A percentile compares a stretch with the other conserved stretches of the same genome.
Conservation (phyloP, 2,797 vertebrate species). For the Vespertilio murinus region DNA sequence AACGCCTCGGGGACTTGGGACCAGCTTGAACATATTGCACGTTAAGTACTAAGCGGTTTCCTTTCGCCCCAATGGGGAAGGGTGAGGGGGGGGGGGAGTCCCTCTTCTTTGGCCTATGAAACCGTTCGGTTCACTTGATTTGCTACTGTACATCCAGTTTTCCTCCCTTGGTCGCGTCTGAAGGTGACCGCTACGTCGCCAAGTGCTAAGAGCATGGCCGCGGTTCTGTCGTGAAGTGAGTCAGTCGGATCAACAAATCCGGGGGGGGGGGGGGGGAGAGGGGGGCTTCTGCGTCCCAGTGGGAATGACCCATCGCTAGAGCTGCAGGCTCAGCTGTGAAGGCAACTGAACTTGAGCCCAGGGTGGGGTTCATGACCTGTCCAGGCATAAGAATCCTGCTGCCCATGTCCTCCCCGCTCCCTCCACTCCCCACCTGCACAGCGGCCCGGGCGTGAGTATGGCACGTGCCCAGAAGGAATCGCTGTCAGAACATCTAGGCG, state of each 20-base stretch:
- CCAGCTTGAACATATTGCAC: conserved; percentile 35
- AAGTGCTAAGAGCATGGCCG: neutral
- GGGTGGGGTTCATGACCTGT: neutral
- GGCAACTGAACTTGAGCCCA: neutral
- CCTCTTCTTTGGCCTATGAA: conserved; percentile 65
- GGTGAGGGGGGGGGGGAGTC: neutral
- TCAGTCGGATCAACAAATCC: conserved; percentile 21
- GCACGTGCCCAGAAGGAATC: conserved; percentile 55
- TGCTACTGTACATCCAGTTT: neutral
- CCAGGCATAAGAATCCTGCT: conserved; percentile 16
- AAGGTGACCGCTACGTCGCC: neutral
- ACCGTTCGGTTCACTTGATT: conserved; percentile 13
- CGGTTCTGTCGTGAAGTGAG: neutral
- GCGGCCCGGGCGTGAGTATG: conserved; percentile 31
- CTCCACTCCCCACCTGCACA: neutral
- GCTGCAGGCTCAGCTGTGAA: neutral
- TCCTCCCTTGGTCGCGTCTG: conserved; percentile 16
- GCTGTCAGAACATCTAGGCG: conserved; percentile 33
- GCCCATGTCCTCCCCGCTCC: neutral
- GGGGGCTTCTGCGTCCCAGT: conserved; percentile 30
- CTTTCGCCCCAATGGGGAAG: neutral
- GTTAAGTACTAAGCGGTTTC: neutral
- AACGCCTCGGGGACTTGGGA: neutral
- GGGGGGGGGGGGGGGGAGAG: no score
- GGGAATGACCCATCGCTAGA: neutral